A percentile compares a stretch with the other conserved stretches of the same genome.
phyloP scores from a whole-genome alignment of 2,888 invertebrate genomes.

The Melanophora roralis region DNA sequence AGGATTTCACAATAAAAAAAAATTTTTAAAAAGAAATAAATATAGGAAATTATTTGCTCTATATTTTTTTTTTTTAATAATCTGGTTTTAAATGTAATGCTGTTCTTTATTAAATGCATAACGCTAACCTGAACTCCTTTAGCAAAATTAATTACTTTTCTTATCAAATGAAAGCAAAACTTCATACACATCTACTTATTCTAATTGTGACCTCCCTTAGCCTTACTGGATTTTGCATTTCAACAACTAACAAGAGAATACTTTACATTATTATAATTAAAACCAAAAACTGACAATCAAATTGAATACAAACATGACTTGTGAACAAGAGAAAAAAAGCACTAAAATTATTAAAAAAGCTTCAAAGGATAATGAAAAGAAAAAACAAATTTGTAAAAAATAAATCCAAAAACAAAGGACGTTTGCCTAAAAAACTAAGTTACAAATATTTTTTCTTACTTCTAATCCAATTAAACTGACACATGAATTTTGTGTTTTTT shows the following conservation, averaged over 20 bases:
- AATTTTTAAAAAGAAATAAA: too few relatives aligned
- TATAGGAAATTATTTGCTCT: too few relatives aligned
- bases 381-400: too few relatives aligned
- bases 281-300: slow-evolving; percentile 57
- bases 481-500: slow-evolving; percentile 48
- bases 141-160: too few relatives aligned
- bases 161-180: too few relatives aligned
- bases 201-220: slow-evolving; percentile 24
- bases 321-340: slow-evolving; percentile 18
- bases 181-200: slow-evolving; percentile 12
- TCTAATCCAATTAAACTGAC: slow-evolving; percentile 60
- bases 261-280: slow-evolving; percentile 54
- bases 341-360: background rate
- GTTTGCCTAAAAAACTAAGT: slow-evolving; percentile 26
- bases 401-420: background rate
- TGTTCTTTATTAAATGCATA: too few relatives aligned
- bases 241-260: slow-evolving; percentile 6
- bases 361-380: too few relatives aligned
- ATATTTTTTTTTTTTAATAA: too few relatives aligned
- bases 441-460: background rate
- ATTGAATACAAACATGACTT: slow-evolving; percentile 47
- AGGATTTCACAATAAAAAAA: too few relatives aligned
- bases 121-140: too few relatives aligned
- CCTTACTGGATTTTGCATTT: background rate
- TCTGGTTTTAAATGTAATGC: too few relatives aligned